A percentile compares a stretch with the other conserved stretches of the same genome.
Conservation (phyloP, 2,797 vertebrate species). For the Cheirogaleus major region DNA sequence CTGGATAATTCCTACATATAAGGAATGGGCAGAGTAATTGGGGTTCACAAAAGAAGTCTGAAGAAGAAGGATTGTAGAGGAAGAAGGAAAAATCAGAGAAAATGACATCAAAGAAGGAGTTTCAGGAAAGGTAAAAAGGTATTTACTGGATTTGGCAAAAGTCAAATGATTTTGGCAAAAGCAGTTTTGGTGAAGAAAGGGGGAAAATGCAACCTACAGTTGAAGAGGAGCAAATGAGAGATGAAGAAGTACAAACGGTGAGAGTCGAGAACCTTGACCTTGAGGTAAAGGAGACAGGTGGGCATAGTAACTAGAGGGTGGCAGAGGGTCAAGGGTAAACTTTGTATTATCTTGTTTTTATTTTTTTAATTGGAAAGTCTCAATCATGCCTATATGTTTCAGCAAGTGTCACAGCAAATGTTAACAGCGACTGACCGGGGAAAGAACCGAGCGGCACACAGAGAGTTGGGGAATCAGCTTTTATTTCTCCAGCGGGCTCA, state of each 20-base stretch:
- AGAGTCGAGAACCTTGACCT: background rate
- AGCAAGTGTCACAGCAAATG: no score
- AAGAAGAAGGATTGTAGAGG: background rate
- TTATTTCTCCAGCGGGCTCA: no score
- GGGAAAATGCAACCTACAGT: background rate
- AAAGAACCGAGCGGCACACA: no score
- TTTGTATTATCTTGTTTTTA: background rate
- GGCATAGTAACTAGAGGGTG: background rate
- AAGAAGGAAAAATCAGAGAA: conserved; percentile 25
- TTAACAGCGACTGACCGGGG: no score
- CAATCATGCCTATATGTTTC: background rate
- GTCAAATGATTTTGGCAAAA: background rate
- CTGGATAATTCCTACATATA: background rate
- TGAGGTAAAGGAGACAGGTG: background rate
- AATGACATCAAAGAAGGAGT: conserved; percentile 21
- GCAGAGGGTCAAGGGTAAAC: background rate
- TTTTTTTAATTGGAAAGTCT: conserved; percentile 18
- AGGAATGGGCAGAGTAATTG: background rate
- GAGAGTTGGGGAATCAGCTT: no score
- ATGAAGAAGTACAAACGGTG: background rate
- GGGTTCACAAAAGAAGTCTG: background rate
- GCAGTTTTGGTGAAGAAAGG: background rate
- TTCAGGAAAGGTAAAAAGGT: background rate
- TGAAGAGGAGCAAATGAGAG: background rate
- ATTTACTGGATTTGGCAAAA: background rate